Conservation (phyloP, 1,140 invertebrate species). For the Agrypnia vestita region DNA sequence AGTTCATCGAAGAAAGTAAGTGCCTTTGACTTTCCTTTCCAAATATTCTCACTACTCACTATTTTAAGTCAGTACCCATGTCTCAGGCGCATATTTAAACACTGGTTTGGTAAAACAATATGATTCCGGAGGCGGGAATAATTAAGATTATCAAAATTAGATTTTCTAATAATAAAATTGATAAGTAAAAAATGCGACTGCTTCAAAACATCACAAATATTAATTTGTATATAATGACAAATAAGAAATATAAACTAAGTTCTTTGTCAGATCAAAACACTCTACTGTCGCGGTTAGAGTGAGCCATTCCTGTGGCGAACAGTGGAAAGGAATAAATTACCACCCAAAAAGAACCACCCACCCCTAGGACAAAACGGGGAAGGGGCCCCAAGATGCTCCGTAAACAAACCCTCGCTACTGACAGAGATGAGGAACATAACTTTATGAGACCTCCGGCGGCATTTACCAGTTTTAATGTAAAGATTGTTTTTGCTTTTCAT, state of each 20-base stretch:
- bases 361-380: not conserved
- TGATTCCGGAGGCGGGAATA: no score
- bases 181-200: no score
- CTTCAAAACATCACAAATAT: no score
- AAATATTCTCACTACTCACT: no score
- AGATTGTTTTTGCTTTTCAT: constrained; percentile 1
- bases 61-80: no score
- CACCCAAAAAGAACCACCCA: not conserved
- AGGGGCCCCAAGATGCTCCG: not conserved
- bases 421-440: constrained; percentile 2
- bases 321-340: constrained; percentile 43
- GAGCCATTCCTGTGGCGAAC: constrained; percentile 25
- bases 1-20: no score
- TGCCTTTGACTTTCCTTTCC: no score
- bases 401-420: constrained; percentile 15
- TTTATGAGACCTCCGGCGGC: constrained; percentile 8
- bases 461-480: not conserved
- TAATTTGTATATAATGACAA: no score
- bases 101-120: no score
- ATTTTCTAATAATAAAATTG: no score
- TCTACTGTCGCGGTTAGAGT: constrained; percentile 15
- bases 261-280: constrained; percentile 15
- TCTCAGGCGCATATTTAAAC: no score
- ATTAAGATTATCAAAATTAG: no score
- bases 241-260: not conserved